These are phyloP conservation scores for Plebejus melissa DNA, from an alignment of 2,888 invertebrate species.

Conservation along the genomic window DNA sequence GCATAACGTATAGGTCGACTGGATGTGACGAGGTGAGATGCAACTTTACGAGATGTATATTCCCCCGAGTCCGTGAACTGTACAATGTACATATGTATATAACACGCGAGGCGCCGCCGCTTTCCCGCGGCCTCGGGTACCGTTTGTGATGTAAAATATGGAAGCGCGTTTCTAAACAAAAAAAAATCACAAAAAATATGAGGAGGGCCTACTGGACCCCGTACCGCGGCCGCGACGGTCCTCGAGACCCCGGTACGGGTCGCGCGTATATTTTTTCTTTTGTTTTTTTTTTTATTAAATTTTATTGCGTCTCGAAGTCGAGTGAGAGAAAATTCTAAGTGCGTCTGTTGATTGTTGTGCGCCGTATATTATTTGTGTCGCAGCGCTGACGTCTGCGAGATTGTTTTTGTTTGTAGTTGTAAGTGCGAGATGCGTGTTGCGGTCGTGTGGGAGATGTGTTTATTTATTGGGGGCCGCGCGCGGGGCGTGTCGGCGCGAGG, in stretches of 20 bases:
- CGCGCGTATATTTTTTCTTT: constrained; percentile 47
- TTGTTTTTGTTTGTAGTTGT: constrained; percentile 34
- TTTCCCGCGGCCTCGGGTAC: constrained; percentile 58
- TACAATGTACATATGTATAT: constrained; percentile 56
- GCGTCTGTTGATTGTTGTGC: constrained; percentile 74
- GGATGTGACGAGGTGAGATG: background rate
- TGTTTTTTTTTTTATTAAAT: constrained; percentile 56
- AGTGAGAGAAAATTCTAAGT: constrained; percentile 59
- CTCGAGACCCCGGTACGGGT: constrained; percentile 50
- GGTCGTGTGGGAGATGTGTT: constrained; percentile 19
- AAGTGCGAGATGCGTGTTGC: constrained; percentile 27
- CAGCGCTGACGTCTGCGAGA: constrained; percentile 40
- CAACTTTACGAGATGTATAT: constrained; percentile 39
- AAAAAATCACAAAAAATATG: constrained; percentile 53
- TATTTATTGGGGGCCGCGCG: constrained; percentile 21
- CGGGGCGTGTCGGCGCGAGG: background rate
- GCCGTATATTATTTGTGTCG: constrained; percentile 57
- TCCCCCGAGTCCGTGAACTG: constrained; percentile 54
- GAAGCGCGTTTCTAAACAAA: constrained; percentile 33
- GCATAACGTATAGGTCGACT: constrained; percentile 1
- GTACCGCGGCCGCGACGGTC: constrained; percentile 50
- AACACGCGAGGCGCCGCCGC: constrained; percentile 47
- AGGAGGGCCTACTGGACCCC: constrained; percentile 59
- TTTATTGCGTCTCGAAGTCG: constrained; percentile 61
- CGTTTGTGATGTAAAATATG: constrained; percentile 62